Conservation (phyloP, 2,797 vertebrate genomes). For the Girardinus metallicus region DNA sequence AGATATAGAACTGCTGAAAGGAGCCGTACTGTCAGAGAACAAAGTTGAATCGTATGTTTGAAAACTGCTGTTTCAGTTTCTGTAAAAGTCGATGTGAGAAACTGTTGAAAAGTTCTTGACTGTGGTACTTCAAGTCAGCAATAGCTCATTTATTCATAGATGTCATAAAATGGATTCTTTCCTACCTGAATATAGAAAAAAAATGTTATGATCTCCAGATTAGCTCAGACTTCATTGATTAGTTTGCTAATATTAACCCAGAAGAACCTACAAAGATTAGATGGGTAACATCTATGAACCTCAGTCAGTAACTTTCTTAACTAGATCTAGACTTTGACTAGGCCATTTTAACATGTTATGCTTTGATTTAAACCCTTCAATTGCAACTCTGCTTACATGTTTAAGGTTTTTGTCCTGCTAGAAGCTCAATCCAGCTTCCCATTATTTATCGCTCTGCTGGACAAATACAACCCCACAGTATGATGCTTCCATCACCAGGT, state of each 20-base stretch:
- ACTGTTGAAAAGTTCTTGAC: not conserved
- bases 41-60: not conserved
- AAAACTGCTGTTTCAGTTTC: not conserved
- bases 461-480: not conserved
- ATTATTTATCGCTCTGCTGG: not conserved
- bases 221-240: slow-evolving; percentile 58
- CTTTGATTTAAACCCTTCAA: not conserved
- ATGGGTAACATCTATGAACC: too few relatives aligned
- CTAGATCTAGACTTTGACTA: not conserved
- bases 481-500: not conserved
- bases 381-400: not conserved
- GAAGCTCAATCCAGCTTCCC: not conserved
- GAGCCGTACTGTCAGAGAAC: slow-evolving; percentile 16
- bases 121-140: not conserved
- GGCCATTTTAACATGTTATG: not conserved
- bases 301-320: not conserved
- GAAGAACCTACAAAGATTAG: not conserved
- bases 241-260: slow-evolving; percentile 48
- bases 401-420: not conserved
- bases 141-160: not conserved
- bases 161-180: not conserved
- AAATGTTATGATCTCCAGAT: slow-evolving; percentile 5
- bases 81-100: not conserved
- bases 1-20: slow-evolving; percentile 50
- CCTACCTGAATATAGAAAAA: not conserved